A percentile compares a stretch with the other conserved stretches of the same genome.
These are phyloP conservation scores for Lithophane ornitopus DNA, from an alignment of 2,888 invertebrate genomes.

Conservation along the genomic window DNA sequence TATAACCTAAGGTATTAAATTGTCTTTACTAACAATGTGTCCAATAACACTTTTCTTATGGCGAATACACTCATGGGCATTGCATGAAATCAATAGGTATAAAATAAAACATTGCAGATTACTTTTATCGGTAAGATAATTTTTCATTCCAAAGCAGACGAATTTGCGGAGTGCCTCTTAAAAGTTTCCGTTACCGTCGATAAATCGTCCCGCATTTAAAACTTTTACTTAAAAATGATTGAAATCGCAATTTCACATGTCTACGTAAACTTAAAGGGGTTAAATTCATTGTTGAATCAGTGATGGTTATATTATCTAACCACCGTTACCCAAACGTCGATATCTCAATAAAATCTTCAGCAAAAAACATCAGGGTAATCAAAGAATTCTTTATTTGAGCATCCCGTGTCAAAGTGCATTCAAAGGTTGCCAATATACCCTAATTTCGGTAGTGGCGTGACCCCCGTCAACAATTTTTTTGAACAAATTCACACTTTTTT, in stretches of 20 bases:
- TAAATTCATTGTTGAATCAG: slow-evolving; percentile 74
- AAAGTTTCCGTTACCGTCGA: not conserved
- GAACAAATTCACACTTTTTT: slow-evolving; percentile 85
- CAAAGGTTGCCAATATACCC: slow-evolving; percentile 88
- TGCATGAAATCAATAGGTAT: not conserved
- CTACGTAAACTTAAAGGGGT: slow-evolving; percentile 83
- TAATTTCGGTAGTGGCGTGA: slow-evolving; percentile 89
- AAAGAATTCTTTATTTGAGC: slow-evolving; percentile 80
- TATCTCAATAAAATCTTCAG: slow-evolving; percentile 86
- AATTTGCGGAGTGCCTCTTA: not conserved
- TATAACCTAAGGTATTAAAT: no score
- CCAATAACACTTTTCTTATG: no score
- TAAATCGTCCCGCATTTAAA: slow-evolving; percentile 32
- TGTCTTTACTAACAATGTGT: no score
- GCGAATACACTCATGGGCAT: no score
- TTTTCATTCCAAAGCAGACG: not conserved
- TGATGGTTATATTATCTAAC: slow-evolving; percentile 84
- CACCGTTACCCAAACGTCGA: slow-evolving; percentile 83
- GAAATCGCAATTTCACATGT: slow-evolving; percentile 81
- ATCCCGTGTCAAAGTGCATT: slow-evolving; percentile 89
- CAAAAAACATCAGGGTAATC: slow-evolving; percentile 85
- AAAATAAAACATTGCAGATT: not conserved
- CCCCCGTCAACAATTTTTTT: slow-evolving; percentile 89
- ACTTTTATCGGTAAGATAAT: not conserved
- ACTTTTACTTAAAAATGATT: slow-evolving; percentile 60